Conservation (phyloP, 2,113 vertebrate species). For the Pelecanoides urinatrix region DNA sequence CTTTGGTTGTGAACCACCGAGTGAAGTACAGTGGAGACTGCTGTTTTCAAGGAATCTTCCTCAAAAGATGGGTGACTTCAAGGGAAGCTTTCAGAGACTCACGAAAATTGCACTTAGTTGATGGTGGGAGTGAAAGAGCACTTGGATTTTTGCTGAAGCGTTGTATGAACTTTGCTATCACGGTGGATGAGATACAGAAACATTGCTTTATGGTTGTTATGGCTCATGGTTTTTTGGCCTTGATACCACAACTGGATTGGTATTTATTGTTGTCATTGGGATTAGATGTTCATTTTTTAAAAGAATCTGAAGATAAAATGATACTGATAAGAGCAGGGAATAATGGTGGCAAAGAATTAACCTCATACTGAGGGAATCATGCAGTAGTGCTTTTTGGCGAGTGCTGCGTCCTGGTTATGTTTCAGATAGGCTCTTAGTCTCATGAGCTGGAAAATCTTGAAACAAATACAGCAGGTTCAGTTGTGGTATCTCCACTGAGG, state of each 20-base stretch:
- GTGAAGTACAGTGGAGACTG: neutral
- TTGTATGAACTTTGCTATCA: neutral
- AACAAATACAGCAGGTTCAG: neutral
- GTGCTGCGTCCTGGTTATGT: neutral
- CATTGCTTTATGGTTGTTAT: neutral
- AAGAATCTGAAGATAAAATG: neutral
- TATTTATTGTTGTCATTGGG: neutral
- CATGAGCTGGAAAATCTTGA: slow-evolving; percentile 25
- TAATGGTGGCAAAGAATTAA: rapidly evolving
- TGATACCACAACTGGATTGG: neutral
- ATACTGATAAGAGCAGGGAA: neutral
- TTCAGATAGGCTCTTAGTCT: neutral
- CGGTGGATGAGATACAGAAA: neutral
- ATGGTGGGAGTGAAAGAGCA: neutral
- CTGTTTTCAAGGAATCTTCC: neutral
- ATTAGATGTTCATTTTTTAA: neutral
- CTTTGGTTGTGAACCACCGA: neutral
- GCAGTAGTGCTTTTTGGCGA: neutral
- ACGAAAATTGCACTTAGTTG: neutral
- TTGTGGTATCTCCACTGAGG: neutral
- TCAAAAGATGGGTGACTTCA: neutral
- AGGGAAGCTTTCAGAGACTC: neutral
- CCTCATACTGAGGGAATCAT: rapidly evolving
- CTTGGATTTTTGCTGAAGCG: neutral
- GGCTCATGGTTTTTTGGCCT: neutral